phyloP scores from a whole-genome alignment of 2,113 vertebrate genomes.

The Pterocles orientalis region DNA sequence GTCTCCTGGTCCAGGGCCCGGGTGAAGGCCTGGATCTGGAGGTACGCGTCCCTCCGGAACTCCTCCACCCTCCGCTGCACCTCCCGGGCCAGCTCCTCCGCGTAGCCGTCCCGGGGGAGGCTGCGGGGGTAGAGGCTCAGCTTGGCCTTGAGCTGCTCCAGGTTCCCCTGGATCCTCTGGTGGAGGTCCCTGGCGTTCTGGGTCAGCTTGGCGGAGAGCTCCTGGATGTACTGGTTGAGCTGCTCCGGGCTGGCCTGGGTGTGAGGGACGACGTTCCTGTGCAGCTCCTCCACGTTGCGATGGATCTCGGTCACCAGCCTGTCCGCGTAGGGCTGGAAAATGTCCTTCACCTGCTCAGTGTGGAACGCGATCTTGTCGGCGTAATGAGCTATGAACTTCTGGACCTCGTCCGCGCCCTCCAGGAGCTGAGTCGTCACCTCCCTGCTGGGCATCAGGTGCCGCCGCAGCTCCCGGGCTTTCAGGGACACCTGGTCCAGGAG shows the following conservation, averaged over 20 bases:
- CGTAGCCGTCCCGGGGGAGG: neutral
- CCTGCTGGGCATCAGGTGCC: conserved; percentile 68
- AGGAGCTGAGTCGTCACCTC: conserved; percentile 49
- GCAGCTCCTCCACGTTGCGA: conserved; percentile 74
- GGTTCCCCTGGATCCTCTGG: conserved; percentile 74
- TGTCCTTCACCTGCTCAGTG: conserved; percentile 67
- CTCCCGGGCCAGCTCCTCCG: conserved; percentile 48
- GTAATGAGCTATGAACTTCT: conserved; percentile 66
- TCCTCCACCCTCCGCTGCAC: conserved; percentile 73
- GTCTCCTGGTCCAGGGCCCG: conserved; percentile 77
- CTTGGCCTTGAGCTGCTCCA: conserved; percentile 78
- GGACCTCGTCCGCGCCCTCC: conserved; percentile 57
- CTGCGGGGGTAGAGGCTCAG: conserved; percentile 20
- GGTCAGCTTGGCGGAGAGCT: conserved; percentile 75
- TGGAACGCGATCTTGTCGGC: conserved; percentile 52
- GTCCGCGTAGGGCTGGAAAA: conserved; percentile 43
- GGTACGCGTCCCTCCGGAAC: conserved; percentile 78
- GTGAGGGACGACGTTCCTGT: conserved; percentile 65
- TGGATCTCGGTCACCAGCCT: conserved; percentile 73
- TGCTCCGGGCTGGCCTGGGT: conserved; percentile 47
- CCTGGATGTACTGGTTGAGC: conserved; percentile 74
- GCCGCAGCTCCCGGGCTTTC: conserved; percentile 78
- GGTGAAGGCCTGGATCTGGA: conserved; percentile 77
- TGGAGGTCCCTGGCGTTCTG: conserved; percentile 77
- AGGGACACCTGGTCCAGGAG: conserved; percentile 80